Conservation (phyloP, 1,140 invertebrate genomes). For the Habropoda laboriosa region DNA sequence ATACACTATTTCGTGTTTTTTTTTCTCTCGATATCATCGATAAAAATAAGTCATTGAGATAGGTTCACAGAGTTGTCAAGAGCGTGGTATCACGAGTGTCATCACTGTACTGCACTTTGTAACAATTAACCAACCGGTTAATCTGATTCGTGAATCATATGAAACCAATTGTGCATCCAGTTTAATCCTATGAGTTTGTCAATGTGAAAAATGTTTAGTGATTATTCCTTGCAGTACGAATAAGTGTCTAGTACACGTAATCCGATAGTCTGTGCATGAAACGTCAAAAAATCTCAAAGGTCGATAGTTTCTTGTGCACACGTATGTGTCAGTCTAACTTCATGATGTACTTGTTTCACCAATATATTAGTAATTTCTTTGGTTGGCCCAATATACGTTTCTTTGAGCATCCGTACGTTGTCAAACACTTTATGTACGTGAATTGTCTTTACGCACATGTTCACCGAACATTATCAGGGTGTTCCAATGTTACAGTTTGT, state of each 20-base stretch:
- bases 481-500: constrained; percentile 31
- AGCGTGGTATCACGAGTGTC: constrained; percentile 20
- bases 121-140: constrained; percentile 31
- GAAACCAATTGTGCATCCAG: constrained; percentile 13
- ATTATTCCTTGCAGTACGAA: background rate
- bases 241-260: constrained; percentile 20
- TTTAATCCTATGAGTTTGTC: constrained; percentile 18
- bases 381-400: constrained; percentile 58
- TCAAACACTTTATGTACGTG: constrained; percentile 35
- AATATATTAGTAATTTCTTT: constrained; percentile 53
- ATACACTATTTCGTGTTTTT: constrained; percentile 38
- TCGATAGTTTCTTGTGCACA: background rate
- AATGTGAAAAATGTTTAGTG: constrained; percentile 24
- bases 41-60: constrained; percentile 57
- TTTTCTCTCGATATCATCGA: constrained; percentile 18
- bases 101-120: constrained; percentile 51
- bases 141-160: constrained; percentile 11
- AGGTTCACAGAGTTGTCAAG: constrained; percentile 30
- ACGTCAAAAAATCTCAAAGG: background rate
- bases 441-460: constrained; percentile 46
- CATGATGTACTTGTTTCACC: constrained; percentile 41
- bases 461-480: constrained; percentile 44
- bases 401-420: constrained; percentile 48
- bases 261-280: constrained; percentile 7
- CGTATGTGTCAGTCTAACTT: constrained; percentile 16